These are phyloP conservation scores for Zygaena filipendulae DNA, from an alignment of 2,888 invertebrate genomes.

Conservation along the genomic window DNA sequence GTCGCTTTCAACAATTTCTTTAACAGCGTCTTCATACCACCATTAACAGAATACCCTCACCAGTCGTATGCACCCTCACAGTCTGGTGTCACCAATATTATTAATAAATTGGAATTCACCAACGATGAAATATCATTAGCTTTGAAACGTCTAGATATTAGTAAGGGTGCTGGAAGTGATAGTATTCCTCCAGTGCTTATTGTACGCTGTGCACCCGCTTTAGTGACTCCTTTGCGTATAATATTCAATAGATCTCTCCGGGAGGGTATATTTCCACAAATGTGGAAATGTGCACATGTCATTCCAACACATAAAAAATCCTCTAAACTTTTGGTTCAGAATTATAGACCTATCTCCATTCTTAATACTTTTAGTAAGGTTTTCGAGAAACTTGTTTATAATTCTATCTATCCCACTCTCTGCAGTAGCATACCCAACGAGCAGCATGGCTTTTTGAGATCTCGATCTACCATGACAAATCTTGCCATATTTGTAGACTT, in stretches of 20 bases:
- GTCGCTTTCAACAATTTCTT: conserved; percentile 4
- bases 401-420: background rate
- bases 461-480: conserved; percentile 14
- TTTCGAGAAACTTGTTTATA: conserved; percentile 5
- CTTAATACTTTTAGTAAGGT: conserved; percentile 2
- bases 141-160: background rate
- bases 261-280: conserved; percentile 1
- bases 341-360: conserved; percentile 7
- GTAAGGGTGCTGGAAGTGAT: conserved; percentile 7
- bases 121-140: background rate
- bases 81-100: background rate
- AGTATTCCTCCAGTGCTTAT: conserved; percentile 5
- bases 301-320: conserved; percentile 11
- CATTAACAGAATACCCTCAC: too few species aligned
- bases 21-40: conserved; percentile 4
- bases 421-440: background rate
- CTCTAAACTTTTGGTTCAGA: conserved; percentile 4
- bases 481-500: conserved; percentile 10
- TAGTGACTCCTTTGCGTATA: conserved; percentile 3
- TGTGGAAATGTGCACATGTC: conserved; percentile 6
- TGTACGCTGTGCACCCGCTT: conserved; percentile 1
- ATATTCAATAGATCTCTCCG: background rate
- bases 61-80: background rate
- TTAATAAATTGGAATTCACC: too few species aligned
- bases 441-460: conserved; percentile 12